Evolutionary conservation across 1,140 invertebrate genomes (phyloP).

Genomic region (Pogonus chalceus): DNA sequence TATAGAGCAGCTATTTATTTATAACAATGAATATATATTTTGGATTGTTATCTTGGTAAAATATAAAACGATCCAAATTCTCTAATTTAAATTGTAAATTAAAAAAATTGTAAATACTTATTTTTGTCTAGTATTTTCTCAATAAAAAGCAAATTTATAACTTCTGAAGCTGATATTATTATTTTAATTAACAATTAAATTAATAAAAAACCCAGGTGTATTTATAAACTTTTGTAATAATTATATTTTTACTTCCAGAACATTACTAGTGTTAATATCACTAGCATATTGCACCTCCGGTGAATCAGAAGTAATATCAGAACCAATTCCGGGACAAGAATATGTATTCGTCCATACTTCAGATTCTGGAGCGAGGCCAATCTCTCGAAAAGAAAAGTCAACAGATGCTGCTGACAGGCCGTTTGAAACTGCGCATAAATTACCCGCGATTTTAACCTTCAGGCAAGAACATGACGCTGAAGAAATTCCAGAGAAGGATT

Average conservation of each 20-base stretch:
- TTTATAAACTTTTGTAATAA: too few species aligned
- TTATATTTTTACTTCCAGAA: slow-evolving; percentile 26
- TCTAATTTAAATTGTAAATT: too few species aligned
- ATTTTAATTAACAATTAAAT: too few species aligned
- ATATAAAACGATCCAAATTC: too few species aligned
- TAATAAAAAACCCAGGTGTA: too few species aligned
- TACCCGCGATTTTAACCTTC: slow-evolving; percentile 27
- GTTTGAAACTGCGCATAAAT: slow-evolving; percentile 33
- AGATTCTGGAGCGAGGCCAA: slow-evolving; percentile 21
- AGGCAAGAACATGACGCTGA: slow-evolving; percentile 23
- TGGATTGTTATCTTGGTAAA: too few species aligned
- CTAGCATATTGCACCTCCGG: not conserved
- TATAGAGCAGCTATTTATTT: too few species aligned
- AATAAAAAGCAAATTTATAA: too few species aligned
- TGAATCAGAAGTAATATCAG: slow-evolving; percentile 22
- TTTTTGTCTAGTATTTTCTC: too few species aligned
- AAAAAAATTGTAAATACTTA: too few species aligned
- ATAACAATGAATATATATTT: too few species aligned
- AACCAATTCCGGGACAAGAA: slow-evolving; percentile 30
- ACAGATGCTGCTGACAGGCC: slow-evolving; percentile 18
- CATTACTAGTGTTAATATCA: slow-evolving; percentile 13
- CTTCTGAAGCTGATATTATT: too few species aligned
- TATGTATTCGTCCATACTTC: slow-evolving; percentile 30
- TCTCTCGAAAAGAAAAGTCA: slow-evolving; percentile 27
- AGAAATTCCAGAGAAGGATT: slow-evolving; percentile 12